phyloP scores from a whole-genome alignment of 2,888 invertebrate species.

The Monochamus alternatus region DNA sequence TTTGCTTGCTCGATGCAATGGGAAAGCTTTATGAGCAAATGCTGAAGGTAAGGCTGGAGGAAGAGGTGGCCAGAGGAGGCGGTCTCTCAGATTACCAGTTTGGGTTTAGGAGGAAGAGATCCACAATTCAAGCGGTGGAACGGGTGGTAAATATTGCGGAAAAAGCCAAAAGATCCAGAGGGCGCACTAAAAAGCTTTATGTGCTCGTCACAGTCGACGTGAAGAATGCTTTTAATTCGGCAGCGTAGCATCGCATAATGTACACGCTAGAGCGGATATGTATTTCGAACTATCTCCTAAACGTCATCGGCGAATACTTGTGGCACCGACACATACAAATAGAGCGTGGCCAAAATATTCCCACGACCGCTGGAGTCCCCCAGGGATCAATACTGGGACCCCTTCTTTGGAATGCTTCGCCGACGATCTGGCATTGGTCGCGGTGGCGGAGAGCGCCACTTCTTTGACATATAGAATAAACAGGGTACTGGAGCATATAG shows the following conservation, averaged over 20 bases:
- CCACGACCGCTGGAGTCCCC: background rate
- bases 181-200: background rate
- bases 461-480: background rate
- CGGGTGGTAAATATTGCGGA: background rate
- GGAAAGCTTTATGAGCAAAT: slow-evolving; percentile 11
- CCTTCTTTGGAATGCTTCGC: background rate
- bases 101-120: background rate
- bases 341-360: background rate
- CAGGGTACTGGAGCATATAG: background rate
- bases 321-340: background rate
- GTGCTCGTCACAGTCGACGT: background rate
- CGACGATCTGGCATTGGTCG: background rate
- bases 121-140: background rate
- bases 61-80: background rate
- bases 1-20: background rate
- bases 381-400: background rate
- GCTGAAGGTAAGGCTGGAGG: slow-evolving; percentile 3
- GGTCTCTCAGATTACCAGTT: background rate
- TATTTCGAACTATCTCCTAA: background rate
- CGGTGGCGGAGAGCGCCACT: background rate
- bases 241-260: background rate
- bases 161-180: background rate
- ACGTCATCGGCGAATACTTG: background rate
- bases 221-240: background rate
- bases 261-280: background rate